Evolutionary conservation across 53 echinoderm and acorn worm species (phyloP).

Genomic region (Hippasteria phrygiana): DNA sequence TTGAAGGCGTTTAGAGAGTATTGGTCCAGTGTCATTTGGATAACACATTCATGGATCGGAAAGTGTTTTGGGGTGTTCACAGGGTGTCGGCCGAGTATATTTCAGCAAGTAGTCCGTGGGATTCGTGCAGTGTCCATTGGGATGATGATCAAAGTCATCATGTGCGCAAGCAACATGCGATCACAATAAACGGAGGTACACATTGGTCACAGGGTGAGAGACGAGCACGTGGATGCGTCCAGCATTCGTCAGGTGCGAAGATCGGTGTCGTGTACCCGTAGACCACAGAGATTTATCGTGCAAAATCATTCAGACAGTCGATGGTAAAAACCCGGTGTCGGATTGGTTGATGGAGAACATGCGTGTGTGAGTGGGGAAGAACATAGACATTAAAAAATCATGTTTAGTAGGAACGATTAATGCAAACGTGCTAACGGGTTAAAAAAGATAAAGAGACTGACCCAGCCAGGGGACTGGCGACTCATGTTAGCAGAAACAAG

Average conservation of each 20-base stretch:
- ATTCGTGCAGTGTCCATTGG: not conserved
- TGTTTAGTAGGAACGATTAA: not conserved
- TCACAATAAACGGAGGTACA: not conserved
- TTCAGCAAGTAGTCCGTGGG: not conserved
- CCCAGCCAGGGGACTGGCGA: constrained; percentile 3
- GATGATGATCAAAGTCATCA: not conserved
- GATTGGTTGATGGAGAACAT: constrained; percentile 32
- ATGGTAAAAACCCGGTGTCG: not conserved
- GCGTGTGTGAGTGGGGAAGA: constrained; percentile 53
- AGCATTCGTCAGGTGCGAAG: not conserved
- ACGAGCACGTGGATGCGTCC: not conserved
- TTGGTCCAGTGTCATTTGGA: too few relatives aligned
- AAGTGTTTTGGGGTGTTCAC: not conserved
- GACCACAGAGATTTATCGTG: not conserved
- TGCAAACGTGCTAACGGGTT: not conserved
- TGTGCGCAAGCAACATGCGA: constrained; percentile 19
- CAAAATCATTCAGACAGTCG: not conserved
- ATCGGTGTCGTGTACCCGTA: not conserved
- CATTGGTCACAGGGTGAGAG: not conserved
- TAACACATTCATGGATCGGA: too few relatives aligned
- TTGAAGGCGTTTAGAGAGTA: not conserved
- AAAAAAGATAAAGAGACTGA: constrained; percentile 18
- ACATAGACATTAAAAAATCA: constrained; percentile 20
- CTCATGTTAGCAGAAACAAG: constrained; percentile 24
- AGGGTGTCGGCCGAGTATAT: not conserved